These are phyloP conservation scores for Acheta domesticus DNA, from an alignment of 2,888 invertebrate species.

Conservation along the genomic window DNA sequence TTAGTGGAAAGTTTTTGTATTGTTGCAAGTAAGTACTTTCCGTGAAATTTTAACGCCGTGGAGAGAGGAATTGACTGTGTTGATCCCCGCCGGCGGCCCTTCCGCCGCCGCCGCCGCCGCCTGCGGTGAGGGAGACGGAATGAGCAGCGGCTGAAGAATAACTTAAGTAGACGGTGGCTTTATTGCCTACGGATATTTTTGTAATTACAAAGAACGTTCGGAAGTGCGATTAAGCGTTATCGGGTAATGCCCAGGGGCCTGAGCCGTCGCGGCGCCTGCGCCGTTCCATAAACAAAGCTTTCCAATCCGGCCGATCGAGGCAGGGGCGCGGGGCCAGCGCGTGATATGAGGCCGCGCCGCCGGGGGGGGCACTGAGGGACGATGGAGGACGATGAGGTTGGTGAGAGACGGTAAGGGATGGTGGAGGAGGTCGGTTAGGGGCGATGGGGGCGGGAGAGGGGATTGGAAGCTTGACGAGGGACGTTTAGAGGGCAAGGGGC, in stretches of 20 bases:
- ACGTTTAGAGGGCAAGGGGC: no score
- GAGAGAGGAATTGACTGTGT: conserved; percentile 5
- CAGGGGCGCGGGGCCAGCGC: neutral
- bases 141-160: neutral
- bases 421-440: no score
- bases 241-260: conserved; percentile 18
- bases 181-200: conserved; percentile 1
- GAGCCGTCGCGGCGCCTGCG: neutral
- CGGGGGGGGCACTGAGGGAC: neutral
- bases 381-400: no score
- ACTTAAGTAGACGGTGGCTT: conserved; percentile 18
- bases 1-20: conserved; percentile 5
- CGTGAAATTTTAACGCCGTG: neutral
- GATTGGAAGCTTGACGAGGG: no score
- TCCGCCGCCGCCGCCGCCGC: neutral
- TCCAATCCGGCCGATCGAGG: neutral
- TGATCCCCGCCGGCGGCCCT: neutral
- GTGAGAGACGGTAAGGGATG: no score
- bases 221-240: conserved; percentile 18
- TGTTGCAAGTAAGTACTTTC: neutral
- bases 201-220: conserved; percentile 18
- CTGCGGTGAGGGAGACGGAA: neutral
- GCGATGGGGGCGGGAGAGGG: no score
- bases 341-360: neutral
- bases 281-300: conserved; percentile 1